Evolutionary conservation across 1,140 invertebrate genomes (phyloP), one percentile per base, ranked within the genome.

Genomic region (Drosophila setifemur): DNA sequence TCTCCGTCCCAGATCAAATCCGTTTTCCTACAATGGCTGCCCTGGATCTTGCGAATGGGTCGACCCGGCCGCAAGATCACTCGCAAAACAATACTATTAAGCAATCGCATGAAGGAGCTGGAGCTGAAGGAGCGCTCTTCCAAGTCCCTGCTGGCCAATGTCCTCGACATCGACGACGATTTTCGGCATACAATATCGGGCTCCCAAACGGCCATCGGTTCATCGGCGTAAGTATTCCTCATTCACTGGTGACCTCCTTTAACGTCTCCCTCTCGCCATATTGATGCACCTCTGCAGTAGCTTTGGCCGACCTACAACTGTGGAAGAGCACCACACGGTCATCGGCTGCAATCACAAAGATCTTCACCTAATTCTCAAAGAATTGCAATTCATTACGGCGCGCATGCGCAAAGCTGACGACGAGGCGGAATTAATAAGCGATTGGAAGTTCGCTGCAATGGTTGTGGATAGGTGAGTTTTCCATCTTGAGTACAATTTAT

Each of bases 381-480:
- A 99, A 92, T 92, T 99, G 40, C 96, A 97, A 89, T 98, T 98
- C 91, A 98, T 99, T 85, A 98, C 97, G 8, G 93, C 93, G 75
- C 93, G 96, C 64, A 96, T 98, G 95, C 95, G 95, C 85, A 97
- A 97, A 90, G 94, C 96, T 44, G 97, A 98, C 82, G 96, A 97
- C 71, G 95, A 96, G 81, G 94, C 95, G n/a, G 96, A 98, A 87
- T 93, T 97, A 39, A 97, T 97, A 66, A 96, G 95, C 90, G 98
- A 99, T 91, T 99, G 98, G 98, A 99, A 99, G 91, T 99, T 99
- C 91, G 98, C 98, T 48, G 98, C 98, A 67, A 97, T 99, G 97
- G 98, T 99, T 77, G 97, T 99, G 83, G 98, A 99, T 92, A 94
- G 94, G 94, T 94, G 66, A 69, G 85, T 71, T 23, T 8, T 19